Evolutionary conservation across 2,888 invertebrate species (phyloP).

Genomic region (Trachelus iudaicus): DNA sequence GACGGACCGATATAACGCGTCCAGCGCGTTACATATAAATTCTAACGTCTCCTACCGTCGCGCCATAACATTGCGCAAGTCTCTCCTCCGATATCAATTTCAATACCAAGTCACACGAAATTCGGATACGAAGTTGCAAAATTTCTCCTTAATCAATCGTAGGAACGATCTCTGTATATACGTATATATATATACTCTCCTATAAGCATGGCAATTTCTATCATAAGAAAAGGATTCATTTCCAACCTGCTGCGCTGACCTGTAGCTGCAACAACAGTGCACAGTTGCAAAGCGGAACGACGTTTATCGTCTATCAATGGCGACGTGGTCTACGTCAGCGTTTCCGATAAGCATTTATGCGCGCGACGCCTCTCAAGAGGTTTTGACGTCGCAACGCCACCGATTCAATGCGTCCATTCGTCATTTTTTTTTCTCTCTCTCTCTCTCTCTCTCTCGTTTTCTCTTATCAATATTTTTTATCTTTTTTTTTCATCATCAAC

Average conservation of each 20-base stretch:
- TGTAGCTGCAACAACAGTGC: background rate
- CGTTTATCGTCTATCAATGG: slow-evolving; percentile 44
- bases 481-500: background rate
- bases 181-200: background rate
- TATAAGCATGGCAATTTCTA: no score
- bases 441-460: background rate
- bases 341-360: slow-evolving; percentile 34
- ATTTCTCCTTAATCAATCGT: no score
- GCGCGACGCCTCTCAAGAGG: background rate
- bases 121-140: no score
- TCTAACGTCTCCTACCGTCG: background rate
- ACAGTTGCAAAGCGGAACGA: background rate
- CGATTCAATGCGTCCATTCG: background rate
- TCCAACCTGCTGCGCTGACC: background rate
- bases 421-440: no score
- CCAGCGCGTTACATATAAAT: background rate
- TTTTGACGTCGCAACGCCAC: background rate
- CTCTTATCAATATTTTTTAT: background rate
- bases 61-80: background rate
- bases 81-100: background rate
- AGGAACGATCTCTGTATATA: background rate
- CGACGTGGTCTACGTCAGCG: slow-evolving; percentile 37
- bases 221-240: background rate
- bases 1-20: background rate
- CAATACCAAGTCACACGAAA: background rate